Evolutionary conservation across 2,797 vertebrate genomes (phyloP).

Genomic region (Cercopithecus diana): DNA sequence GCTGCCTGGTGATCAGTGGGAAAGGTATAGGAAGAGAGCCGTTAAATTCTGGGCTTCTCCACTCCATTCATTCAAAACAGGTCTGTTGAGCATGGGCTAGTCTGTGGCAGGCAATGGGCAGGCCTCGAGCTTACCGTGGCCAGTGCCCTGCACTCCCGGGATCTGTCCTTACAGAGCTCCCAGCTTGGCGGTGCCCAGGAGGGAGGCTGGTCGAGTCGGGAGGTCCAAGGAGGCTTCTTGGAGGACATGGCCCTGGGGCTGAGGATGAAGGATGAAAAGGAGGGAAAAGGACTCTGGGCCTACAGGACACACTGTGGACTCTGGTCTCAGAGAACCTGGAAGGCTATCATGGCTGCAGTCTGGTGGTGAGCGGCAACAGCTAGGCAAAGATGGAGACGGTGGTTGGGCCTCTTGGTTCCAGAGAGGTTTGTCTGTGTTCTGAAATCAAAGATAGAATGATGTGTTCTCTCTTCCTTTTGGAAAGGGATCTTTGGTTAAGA

Average conservation of each 20-base stretch:
- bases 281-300: neutral
- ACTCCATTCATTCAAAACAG: neutral
- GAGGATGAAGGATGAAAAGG: neutral
- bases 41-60: neutral
- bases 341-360: neutral
- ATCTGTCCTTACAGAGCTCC: neutral
- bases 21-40: neutral
- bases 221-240: neutral
- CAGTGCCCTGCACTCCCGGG: rapidly evolving
- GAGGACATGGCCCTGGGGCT: rapidly evolving
- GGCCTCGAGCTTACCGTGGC: rapidly evolving
- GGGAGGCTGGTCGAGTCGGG: rapidly evolving
- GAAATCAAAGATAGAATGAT: neutral
- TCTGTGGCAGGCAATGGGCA: neutral
- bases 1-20: neutral
- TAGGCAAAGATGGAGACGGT: neutral
- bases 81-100: neutral
- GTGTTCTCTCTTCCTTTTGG: neutral
- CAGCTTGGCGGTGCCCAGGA: neutral
- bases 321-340: neutral
- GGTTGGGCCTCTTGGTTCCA: rapidly evolving
- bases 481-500: neutral
- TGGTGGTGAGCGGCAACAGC: neutral
- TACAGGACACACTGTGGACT: too few species aligned
- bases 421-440: neutral